A percentile compares a stretch with the other conserved stretches of the same genome.
These are phyloP conservation scores for Nemurella pictetii DNA, from an alignment of 2,888 invertebrate genomes.

Conservation along the genomic window DNA sequence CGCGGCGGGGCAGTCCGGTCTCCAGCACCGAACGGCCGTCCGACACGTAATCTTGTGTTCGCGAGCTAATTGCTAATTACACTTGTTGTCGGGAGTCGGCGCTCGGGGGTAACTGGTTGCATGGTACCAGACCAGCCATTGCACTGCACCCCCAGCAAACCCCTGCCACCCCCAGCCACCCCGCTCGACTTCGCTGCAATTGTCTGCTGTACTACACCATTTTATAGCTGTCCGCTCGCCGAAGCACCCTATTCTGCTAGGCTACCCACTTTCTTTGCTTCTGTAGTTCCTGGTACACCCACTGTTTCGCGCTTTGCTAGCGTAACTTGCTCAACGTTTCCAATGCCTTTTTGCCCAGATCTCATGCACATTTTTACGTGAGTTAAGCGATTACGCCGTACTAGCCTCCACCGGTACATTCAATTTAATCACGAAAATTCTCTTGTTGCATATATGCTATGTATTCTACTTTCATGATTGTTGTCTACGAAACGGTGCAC, in stretches of 20 bases:
- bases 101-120: constrained; percentile 13
- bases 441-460: neutral
- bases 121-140: constrained; percentile 15
- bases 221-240: no score
- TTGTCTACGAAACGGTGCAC: no score
- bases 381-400: neutral
- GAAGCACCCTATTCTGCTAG: no score
- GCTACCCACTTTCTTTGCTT: no score
- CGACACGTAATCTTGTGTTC: constrained; percentile 9
- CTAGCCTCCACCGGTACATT: neutral
- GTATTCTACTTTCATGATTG: no score
- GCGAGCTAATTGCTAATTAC: neutral
- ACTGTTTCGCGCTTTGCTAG: no score
- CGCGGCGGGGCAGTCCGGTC: neutral
- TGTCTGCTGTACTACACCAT: neutral
- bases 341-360: neutral
- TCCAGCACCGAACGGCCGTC: neutral
- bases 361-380: neutral
- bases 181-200: no score
- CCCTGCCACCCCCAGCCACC: neutral
- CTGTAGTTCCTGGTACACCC: no score
- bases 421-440: neutral
- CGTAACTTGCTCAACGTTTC: no score
- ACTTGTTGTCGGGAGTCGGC: constrained; percentile 13
- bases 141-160: neutral